Base-by-base conservation (phyloP, 2,113 vertebrate species). In the Chloropsis cyanopogon region DNA sequence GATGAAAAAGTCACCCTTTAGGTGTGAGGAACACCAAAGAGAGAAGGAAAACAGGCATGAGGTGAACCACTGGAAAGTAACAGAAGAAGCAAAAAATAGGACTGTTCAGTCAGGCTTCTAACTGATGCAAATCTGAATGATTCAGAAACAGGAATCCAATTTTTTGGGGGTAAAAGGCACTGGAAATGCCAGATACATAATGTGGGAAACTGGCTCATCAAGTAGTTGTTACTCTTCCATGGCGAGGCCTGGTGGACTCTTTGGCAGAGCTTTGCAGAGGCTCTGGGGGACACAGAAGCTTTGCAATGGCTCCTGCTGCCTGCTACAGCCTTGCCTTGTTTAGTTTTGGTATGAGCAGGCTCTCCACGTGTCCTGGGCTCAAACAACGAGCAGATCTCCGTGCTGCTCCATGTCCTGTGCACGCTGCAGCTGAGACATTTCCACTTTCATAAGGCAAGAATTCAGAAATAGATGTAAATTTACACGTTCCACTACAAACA, bases 401-500 rank as follows among this genome's bases (percentile, higher is more conserved):
- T 8, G 42, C 39, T 82, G 37, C 23, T 93, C 88, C 85, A 20
- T 33, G 52, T 49, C 60, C 76, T 76, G 8, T 35, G 73, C 88
- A 66, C 29, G 5, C 81, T 90, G 92, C 82, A 88, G 94, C 57
- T 52, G 83, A 97, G 87, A 49, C 87, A 81, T 87, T 97, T 94
- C 95, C 90, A 94, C 95, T 83, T 83, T 96, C 92, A 83, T 76
- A 93, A 92, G 46, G 96, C 91, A 90, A 79, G 86, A 90, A 87
- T 95, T 97, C 95, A 91, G 94, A 97, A 97, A 94, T 92, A 97
- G 95, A 90, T 91, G 82, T 76, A 95, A 97, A 97, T 88, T 96
- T 97, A 95, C 95, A 97, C 60, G 8, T 97, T 97, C 93, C 41
- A 5, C 94, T 84, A 57, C 85, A 95, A 88, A 97, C 95, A 98